Percentiles rank a stretch among this genome's conserved stretches.
These are phyloP conservation scores for Furcifer pardalis DNA, from an alignment of 2,797 vertebrate genomes.

Conservation along the genomic window DNA sequence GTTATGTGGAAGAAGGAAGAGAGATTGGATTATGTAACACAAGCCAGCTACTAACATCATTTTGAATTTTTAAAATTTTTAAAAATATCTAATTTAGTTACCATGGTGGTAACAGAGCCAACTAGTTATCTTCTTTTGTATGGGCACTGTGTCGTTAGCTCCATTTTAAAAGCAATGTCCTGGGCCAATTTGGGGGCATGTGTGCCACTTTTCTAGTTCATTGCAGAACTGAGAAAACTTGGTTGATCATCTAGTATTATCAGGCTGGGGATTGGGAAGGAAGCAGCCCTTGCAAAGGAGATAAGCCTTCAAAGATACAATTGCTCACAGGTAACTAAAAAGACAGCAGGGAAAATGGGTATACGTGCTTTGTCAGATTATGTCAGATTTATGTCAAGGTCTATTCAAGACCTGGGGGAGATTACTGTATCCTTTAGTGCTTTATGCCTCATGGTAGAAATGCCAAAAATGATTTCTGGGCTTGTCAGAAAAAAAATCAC, in stretches of 20 bases:
- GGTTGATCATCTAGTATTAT: slow-evolving; percentile 54
- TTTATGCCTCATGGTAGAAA: slow-evolving; percentile 48
- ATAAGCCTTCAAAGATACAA: slow-evolving; percentile 25
- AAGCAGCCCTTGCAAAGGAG: slow-evolving; percentile 52
- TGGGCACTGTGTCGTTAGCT: not conserved
- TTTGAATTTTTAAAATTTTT: no score
- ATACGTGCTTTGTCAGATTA: slow-evolving; percentile 56
- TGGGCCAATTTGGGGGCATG: not conserved
- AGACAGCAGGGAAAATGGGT: slow-evolving; percentile 47
- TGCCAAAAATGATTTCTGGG: slow-evolving; percentile 41
- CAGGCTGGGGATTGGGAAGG: slow-evolving; percentile 30
- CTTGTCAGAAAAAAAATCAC: slow-evolving; percentile 27
- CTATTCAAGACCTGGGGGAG: slow-evolving; percentile 40
- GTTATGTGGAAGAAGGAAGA: no score
- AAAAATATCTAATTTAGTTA: not conserved
- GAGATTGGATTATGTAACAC: no score
- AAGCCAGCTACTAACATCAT: no score
- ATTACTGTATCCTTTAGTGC: slow-evolving; percentile 25
- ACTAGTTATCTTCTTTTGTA: not conserved
- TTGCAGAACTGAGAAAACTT: slow-evolving; percentile 45
- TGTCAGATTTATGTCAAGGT: slow-evolving; percentile 55
- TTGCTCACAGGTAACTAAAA: slow-evolving; percentile 57
- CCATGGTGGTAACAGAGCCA: not conserved
- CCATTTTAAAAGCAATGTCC: not conserved
- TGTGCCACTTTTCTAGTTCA: slow-evolving; percentile 36